Evolutionary conservation across 2,888 invertebrate genomes (phyloP).

Genomic region (Conistra vaccinii): DNA sequence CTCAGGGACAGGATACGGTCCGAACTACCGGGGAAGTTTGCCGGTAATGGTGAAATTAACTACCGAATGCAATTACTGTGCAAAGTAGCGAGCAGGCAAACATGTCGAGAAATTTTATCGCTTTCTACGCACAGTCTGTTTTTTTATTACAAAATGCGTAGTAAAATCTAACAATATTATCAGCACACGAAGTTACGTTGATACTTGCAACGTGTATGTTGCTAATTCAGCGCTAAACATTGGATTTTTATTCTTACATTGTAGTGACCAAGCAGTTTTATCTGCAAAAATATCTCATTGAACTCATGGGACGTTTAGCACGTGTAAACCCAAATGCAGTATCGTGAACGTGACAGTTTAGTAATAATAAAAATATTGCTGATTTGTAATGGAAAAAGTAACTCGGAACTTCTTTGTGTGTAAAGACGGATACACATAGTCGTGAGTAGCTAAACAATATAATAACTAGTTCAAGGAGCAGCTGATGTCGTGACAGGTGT

Average conservation of each 20-base stretch:
- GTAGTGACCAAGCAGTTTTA: constrained; percentile 17
- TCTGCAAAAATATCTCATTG: constrained; percentile 10
- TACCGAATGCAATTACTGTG: constrained; percentile 78
- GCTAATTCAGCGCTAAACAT: constrained; percentile 25
- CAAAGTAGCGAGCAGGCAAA: constrained; percentile 70
- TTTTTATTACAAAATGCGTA: constrained; percentile 74
- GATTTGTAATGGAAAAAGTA: constrained; percentile 19
- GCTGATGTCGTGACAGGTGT: constrained; percentile 89
- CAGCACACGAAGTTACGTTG: constrained; percentile 54
- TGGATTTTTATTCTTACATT: constrained; percentile 7
- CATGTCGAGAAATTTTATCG: constrained; percentile 78
- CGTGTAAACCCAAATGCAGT: constrained; percentile 21
- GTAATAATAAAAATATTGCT: constrained; percentile 21
- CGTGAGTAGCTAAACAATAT: constrained; percentile 73
- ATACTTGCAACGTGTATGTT: constrained; percentile 58
- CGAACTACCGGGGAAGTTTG: constrained; percentile 73
- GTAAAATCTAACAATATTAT: constrained; percentile 69
- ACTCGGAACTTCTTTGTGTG: constrained; percentile 36
- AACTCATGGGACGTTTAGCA: constrained; percentile 4
- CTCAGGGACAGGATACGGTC: constrained; percentile 62
- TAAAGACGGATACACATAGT: constrained; percentile 54
- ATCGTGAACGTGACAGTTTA: constrained; percentile 18
- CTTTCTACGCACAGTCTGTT: constrained; percentile 78
- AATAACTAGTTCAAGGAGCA: constrained; percentile 83
- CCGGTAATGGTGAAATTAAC: constrained; percentile 77